These are phyloP conservation scores for Poicephalus gulielmi DNA, from an alignment of 2,113 vertebrate species.

Conservation along the genomic window DNA sequence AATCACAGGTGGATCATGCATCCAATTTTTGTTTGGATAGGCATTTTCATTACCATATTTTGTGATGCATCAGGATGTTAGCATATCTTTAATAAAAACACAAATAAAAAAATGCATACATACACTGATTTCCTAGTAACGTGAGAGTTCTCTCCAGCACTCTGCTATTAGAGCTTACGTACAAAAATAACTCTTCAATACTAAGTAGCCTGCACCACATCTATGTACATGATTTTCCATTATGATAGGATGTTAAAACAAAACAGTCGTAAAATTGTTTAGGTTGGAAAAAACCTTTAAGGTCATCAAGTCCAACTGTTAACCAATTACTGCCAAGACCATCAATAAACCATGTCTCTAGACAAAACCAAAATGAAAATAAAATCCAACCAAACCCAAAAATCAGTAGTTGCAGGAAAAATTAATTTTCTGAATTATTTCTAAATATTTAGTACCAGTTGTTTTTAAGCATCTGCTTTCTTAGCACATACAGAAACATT, in stretches of 20 bases:
- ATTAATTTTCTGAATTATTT: neutral
- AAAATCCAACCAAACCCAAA: neutral
- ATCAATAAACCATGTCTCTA: neutral
- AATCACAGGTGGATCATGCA: neutral
- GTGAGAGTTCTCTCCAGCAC: neutral
- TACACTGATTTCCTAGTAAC: neutral
- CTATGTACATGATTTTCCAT: neutral
- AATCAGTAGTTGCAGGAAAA: neutral
- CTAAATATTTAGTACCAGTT: neutral
- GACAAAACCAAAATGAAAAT: neutral
- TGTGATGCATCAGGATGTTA: neutral
- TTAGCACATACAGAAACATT: neutral
- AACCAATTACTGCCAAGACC: neutral
- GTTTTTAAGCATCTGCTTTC: neutral
- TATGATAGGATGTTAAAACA: neutral
- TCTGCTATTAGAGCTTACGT: neutral
- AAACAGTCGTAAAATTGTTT: neutral
- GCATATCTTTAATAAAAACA: neutral
- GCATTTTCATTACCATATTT: neutral
- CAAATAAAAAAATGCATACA: neutral
- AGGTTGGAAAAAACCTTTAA: neutral
- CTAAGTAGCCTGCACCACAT: neutral
- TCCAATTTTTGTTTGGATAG: neutral
- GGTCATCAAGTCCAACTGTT: neutral
- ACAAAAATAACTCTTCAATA: neutral